Evolutionary conservation across 30 jellyfish, hydroid and myxozoan species (phyloP), one percentile per base, ranked within the genome.

Genomic region (Cassiopea xamachana): DNA sequence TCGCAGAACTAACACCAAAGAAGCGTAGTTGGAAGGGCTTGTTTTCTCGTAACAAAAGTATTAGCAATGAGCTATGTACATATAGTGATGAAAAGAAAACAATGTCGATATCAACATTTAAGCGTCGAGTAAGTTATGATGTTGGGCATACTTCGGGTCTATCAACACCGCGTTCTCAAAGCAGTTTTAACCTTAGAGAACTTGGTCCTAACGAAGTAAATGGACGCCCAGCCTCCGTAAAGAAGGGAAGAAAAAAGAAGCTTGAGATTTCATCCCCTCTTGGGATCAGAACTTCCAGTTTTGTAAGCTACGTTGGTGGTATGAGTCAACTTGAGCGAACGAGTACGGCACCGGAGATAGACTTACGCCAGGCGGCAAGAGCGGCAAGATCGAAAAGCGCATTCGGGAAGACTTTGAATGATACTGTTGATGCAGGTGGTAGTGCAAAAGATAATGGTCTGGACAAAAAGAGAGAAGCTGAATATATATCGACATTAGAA

Each of bases 21-120:
- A 94, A 94, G 93, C 69, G 97, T 44, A 87, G 93, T 18, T 94
- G 98, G 98, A 86, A 86, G 70, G 98, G 97, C 61, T 74, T 94
- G 74, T 94, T 94, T 81, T 73, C 97, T 39, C 92, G 95, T 15
- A 85, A 93, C 48, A 90, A 86, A 75, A 82, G 93, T 77, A 45
- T 84, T n/a, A 84, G 93, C 69, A 81, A 84, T 45, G 91, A 90
- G 45, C 84, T 82, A 43, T 90, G 83, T 69, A 49, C 93, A 46
- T 81, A 75, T 55, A 86, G 91, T 17, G 92, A 75, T 1, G 89
- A 73, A 83, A 83, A 77, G 46, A 83, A 83, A 77, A 10, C 97
- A 27, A 69, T 49, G 44, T 69, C 92, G n/a, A 87, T 90, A 7
- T 39, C 92, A 1, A 13, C 88, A 46, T 90, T 81, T 51, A 83